These are phyloP conservation scores for Euphydryas editha DNA, from an alignment of 2,888 invertebrate genomes.

Conservation along the genomic window DNA sequence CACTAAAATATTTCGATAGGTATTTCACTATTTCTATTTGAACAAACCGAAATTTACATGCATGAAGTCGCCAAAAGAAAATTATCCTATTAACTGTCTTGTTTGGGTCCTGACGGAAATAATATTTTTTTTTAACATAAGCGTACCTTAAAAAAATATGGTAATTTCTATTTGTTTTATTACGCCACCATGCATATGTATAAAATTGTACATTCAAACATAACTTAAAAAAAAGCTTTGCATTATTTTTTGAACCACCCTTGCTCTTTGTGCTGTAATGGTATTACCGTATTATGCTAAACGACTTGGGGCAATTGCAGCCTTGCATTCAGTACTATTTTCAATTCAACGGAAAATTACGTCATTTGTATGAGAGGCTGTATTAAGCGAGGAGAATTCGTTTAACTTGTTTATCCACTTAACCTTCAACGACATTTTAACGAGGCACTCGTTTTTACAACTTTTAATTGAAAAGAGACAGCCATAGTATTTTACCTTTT, in stretches of 20 bases:
- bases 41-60: no score
- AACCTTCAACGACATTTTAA: conserved; percentile 44
- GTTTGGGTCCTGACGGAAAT: neutral
- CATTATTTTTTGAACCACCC: conserved; percentile 38
- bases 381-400: conserved; percentile 55
- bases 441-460: conserved; percentile 38
- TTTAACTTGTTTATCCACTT: conserved; percentile 46
- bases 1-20: no score
- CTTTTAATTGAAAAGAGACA: conserved; percentile 32
- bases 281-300: conserved; percentile 79
- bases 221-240: conserved; percentile 13
- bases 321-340: conserved; percentile 64
- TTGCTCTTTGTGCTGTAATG: conserved; percentile 63
- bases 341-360: conserved; percentile 68
- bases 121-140: neutral
- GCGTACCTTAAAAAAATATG: neutral
- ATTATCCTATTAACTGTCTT: no score
- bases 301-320: conserved; percentile 71
- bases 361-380: conserved; percentile 54
- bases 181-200: neutral
- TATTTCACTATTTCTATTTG: no score
- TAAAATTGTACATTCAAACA: conserved; percentile 2
- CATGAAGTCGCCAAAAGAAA: no score
- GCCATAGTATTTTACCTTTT: conserved; percentile 13
- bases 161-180: neutral